Evolutionary conservation across 2,113 vertebrate genomes (phyloP).

Genomic region (Rana temporaria): DNA sequence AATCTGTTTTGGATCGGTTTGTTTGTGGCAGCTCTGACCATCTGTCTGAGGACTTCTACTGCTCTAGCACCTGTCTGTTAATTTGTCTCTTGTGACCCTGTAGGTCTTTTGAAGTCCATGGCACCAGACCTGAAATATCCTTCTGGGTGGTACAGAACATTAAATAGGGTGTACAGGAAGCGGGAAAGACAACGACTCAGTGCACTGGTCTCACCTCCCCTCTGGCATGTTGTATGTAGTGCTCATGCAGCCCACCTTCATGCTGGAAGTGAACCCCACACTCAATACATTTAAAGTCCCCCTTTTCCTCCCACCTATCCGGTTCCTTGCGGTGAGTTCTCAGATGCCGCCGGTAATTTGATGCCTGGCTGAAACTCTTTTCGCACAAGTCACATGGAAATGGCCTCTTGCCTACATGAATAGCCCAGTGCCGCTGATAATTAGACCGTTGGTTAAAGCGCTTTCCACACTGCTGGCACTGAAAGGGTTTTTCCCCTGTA

Average conservation of each 20-base stretch:
- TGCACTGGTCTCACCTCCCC: conserved; percentile 60
- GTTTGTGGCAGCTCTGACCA: no score
- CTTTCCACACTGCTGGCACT: conserved; percentile 80
- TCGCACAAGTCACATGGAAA: conserved; percentile 80
- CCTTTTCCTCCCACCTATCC: conserved; percentile 21
- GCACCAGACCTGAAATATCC: no score
- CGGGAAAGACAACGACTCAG: no score
- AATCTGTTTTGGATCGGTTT: no score
- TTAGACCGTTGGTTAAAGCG: conserved; percentile 81
- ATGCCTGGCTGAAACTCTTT: conserved; percentile 83
- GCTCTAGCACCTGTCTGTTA: no score
- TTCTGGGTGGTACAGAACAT: no score
- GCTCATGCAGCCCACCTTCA: conserved; percentile 62
- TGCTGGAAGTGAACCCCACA: conserved; percentile 60
- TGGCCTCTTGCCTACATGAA: conserved; percentile 74
- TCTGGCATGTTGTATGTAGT: conserved; percentile 62
- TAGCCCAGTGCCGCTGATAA: conserved; percentile 74
- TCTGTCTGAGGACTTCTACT: no score
- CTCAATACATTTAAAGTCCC: conserved; percentile 59
- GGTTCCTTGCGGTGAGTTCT: conserved; percentile 28
- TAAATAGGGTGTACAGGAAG: no score
- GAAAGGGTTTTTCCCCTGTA: conserved; percentile 68
- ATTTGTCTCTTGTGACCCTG: no score
- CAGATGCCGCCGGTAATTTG: conserved; percentile 76
- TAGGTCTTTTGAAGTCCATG: no score